Percentiles rank a stretch among this genome's conserved stretches.
Evolutionary conservation across 2,113 vertebrate species (phyloP).

Genomic region (Macrotus californicus): DNA sequence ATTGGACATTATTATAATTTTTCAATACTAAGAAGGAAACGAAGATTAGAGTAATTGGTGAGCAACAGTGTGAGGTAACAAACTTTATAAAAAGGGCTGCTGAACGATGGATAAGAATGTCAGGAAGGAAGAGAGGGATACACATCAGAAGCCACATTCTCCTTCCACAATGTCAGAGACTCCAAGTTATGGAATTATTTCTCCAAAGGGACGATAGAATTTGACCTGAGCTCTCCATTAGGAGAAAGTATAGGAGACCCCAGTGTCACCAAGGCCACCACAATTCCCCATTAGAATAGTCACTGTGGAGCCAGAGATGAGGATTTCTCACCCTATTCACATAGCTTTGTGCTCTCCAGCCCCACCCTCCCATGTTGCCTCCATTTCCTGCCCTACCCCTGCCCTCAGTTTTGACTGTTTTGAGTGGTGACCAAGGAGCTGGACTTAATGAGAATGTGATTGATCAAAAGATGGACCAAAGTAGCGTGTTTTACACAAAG

Average conservation of each 20-base stretch:
- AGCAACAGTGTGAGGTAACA: neutral
- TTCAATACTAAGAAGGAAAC: neutral
- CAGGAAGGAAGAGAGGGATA: neutral
- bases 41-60: neutral
- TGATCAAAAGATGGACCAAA: constrained; percentile 90
- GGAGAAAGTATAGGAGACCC: neutral
- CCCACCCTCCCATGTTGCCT: neutral
- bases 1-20: neutral
- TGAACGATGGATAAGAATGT: neutral
- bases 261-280: neutral
- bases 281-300: neutral
- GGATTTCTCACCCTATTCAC: neutral
- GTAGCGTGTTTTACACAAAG: constrained; percentile 86
- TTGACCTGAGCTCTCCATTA: neutral
- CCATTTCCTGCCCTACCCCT: neutral
- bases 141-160: neutral
- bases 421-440: constrained; percentile 75
- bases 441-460: constrained; percentile 78
- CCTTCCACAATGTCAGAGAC: neutral
- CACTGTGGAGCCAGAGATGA: neutral
- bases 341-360: neutral
- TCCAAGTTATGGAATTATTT: neutral
- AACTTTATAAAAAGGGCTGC: neutral
- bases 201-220: neutral
- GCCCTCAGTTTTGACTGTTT: constrained; percentile 83